These are phyloP conservation scores for Pristionchus maxplancki DNA, from an alignment of 2,888 invertebrate species.

Conservation along the genomic window DNA sequence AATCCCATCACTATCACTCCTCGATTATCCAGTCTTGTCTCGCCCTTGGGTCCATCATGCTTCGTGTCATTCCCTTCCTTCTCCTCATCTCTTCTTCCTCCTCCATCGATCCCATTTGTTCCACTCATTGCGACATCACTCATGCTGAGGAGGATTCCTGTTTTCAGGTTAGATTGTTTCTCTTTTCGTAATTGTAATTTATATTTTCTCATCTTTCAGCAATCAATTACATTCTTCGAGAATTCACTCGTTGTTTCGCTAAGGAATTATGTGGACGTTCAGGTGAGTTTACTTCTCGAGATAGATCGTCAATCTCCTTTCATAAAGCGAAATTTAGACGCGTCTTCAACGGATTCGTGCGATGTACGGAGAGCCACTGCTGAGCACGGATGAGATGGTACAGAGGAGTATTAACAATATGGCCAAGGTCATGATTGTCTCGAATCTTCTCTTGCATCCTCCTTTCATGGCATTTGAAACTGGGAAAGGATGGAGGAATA, in stretches of 20 bases:
- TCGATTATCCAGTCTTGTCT: no score
- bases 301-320: not conserved
- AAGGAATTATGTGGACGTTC: slow-evolving; percentile 33
- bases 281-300: not conserved
- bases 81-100: not conserved
- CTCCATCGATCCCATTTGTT: not conserved
- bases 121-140: slow-evolving; percentile 21
- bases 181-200: not conserved
- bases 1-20: no score
- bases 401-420: not conserved
- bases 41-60: no score
- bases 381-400: not conserved
- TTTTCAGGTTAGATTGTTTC: not conserved
- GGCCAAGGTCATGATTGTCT: no score
- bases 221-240: slow-evolving; percentile 29
- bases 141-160: slow-evolving; percentile 10
- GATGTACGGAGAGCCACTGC: not conserved
- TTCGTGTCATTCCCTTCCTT: slow-evolving; percentile 2
- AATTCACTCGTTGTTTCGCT: not conserved
- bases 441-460: no score
- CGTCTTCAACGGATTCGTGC: slow-evolving; percentile 10
- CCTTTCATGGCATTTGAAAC: no score
- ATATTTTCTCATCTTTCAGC: not conserved
- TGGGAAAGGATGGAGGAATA: no score
- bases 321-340: not conserved